Evolutionary conservation across 2,113 vertebrate genomes (phyloP).

Genomic region (Pteronura brasiliensis): DNA sequence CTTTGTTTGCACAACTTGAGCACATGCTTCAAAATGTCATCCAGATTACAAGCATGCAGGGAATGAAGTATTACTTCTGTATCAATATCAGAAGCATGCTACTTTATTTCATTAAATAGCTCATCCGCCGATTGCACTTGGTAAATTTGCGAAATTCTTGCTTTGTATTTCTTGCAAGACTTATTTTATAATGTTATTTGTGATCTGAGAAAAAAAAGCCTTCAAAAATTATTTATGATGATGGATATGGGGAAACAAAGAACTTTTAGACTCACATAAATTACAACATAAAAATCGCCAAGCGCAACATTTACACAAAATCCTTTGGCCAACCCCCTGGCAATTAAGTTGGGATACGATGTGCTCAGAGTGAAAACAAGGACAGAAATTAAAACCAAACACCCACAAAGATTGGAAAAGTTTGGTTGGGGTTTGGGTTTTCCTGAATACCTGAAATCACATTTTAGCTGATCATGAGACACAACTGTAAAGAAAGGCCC

Average conservation of each 20-base stretch:
- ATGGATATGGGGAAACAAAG: conserved; percentile 1
- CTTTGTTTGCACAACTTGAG: conserved; percentile 71
- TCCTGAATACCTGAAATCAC: conserved; percentile 27
- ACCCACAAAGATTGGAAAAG: conserved; percentile 7
- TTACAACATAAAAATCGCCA: conserved; percentile 30
- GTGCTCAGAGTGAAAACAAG: conserved; percentile 2
- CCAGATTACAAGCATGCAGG: conserved; percentile 61
- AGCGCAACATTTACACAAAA: neutral
- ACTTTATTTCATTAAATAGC: conserved; percentile 36
- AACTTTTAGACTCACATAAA: neutral
- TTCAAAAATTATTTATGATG: neutral
- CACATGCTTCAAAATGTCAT: conserved; percentile 71
- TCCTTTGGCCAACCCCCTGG: conserved; percentile 36
- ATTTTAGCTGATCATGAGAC: conserved; percentile 39
- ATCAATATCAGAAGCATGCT: neutral
- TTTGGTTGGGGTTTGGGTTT: conserved; percentile 46
- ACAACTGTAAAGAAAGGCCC: neutral
- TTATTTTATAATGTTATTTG: neutral
- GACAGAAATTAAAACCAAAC: conserved; percentile 12
- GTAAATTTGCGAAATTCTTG: conserved; percentile 14
- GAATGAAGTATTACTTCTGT: conserved; percentile 56
- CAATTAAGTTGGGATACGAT: neutral
- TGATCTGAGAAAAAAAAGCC: neutral
- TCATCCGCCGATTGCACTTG: neutral
- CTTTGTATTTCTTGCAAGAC: neutral